Conservation (phyloP, 2,797 vertebrate species). For the Phylloscopus collybita region DNA sequence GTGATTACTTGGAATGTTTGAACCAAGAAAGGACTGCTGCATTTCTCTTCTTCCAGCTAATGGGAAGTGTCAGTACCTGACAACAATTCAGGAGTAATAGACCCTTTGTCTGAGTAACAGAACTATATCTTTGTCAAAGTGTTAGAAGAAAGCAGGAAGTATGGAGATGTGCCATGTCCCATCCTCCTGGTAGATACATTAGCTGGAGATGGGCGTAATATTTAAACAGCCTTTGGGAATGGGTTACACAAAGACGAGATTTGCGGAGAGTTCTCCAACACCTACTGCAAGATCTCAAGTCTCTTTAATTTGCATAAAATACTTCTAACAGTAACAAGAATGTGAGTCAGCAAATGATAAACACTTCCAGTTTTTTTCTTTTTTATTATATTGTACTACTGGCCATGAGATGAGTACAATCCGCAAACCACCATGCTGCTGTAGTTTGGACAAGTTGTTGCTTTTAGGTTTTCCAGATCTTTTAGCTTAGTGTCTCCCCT, state of each 20-base stretch:
- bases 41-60: neutral
- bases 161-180: neutral
- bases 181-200: neutral
- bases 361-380: neutral
- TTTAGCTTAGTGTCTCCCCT: neutral
- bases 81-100: rapidly evolving
- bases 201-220: neutral
- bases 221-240: neutral
- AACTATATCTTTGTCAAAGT: neutral
- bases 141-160: neutral
- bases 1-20: neutral
- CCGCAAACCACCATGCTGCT: neutral
- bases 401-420: neutral
- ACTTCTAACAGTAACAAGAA: neutral
- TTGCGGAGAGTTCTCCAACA: neutral
- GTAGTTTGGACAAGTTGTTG: neutral
- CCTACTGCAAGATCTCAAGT: neutral
- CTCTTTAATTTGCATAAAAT: neutral
- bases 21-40: neutral
- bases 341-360: neutral
- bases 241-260: neutral
- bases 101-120: neutral
- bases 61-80: neutral
- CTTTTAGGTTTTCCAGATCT: neutral
- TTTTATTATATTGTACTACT: neutral